These are phyloP conservation scores for Tachuris rubrigastra DNA, from an alignment of 2,113 vertebrate species.

Conservation along the genomic window DNA sequence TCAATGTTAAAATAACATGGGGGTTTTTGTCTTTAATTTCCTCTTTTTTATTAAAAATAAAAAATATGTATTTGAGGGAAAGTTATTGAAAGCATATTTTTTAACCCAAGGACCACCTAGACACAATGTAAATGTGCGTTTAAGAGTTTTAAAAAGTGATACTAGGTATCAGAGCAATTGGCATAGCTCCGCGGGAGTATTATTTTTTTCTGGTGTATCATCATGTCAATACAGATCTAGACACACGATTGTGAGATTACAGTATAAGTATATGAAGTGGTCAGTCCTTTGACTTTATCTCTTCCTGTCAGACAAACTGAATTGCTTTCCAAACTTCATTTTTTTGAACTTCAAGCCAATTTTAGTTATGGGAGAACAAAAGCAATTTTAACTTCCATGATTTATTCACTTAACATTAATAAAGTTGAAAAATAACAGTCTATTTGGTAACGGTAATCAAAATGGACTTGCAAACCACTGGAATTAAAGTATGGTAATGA, in stretches of 20 bases:
- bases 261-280: not conserved
- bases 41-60: slow-evolving; percentile 52
- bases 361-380: slow-evolving; percentile 34
- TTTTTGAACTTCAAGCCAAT: slow-evolving; percentile 7
- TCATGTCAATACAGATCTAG: not conserved
- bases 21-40: slow-evolving; percentile 42
- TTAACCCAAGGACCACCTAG: slow-evolving; percentile 26
- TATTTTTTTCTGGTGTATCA: not conserved
- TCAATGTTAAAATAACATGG: slow-evolving; percentile 1
- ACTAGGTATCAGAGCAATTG: not conserved
- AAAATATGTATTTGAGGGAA: not conserved
- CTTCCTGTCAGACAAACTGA: not conserved
- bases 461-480: slow-evolving; percentile 8
- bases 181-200: not conserved
- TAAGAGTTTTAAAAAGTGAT: not conserved
- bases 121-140: not conserved
- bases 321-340: not conserved
- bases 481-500: slow-evolving; percentile 1
- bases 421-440: slow-evolving; percentile 32
- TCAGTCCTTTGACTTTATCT: not conserved
- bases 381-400: not conserved
- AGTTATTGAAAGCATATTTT: slow-evolving; percentile 27
- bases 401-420: slow-evolving; percentile 46
- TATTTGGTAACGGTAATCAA: not conserved
- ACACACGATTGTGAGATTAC: not conserved